Evolutionary conservation across 2,888 invertebrate genomes (phyloP), one percentile per base, ranked within the genome.

Genomic region (Lasius fuliginosus): DNA sequence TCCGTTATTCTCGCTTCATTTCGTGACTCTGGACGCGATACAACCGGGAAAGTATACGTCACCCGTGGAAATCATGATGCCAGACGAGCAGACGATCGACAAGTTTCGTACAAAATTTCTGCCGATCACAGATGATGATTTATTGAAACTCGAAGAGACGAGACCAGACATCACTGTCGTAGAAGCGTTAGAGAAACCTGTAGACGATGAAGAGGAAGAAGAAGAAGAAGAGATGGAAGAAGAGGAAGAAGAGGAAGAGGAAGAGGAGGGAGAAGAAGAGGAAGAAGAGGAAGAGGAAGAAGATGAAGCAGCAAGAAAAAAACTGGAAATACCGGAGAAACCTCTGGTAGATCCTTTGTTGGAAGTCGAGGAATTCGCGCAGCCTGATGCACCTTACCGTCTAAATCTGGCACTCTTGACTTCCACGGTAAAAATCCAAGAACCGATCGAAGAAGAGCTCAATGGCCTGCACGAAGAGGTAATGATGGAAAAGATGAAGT

Each of bases 391-490:
- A 3, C 94, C 94, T 0, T 86, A 90, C 9, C 88, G 91, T 33
- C 82, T 95, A 60, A 94, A 94, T 69, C 81, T 95, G 3, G 90
- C 92, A 11, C 84, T 95, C 3, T 79, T 95, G 4, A 94, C 95
- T 4, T 91, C 92, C 11, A 91, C 90, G 15, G 90, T 94, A 2
- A 93, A 91, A 62, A 84, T 94, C 5, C 82, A 91, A 23, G 85
- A 91, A 3, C 84, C 88, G 0, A 64, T 27, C 1, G 86, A 90
- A 11, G 73, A 88, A 23, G 82, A 87, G 0, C 68, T 62, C 8
- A 60, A 74, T 0, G 40, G 46, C 8, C n/a, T 89, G 18, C 85
- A 87, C 73, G 90, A 88, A 11, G 86, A 90, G 40, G 62, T 85
- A n/a, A 53, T 75, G 1, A 23, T 90, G 40, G 91, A 94, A 69